Conservation (phyloP, 35 echinoderm and acorn worm species). For the Ptychodera flava region DNA sequence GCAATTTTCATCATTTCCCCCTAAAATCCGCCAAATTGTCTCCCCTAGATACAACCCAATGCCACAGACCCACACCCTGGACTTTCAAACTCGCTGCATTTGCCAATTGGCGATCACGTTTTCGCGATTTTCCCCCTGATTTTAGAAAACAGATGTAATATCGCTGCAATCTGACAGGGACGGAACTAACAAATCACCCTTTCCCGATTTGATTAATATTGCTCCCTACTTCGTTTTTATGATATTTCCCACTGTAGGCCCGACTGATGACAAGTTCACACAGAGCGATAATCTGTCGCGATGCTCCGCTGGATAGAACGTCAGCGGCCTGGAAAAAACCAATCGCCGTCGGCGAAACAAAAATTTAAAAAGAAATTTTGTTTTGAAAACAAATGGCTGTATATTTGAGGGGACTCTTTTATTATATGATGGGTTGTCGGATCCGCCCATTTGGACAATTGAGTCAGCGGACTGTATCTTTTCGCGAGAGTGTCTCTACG, state of each 20-base stretch:
- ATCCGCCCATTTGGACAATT: not conserved
- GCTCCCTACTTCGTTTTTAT: too few species aligned
- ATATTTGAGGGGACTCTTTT: not conserved
- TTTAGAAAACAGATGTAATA: not conserved
- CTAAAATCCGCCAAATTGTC: not conserved
- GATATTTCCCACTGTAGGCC: too few species aligned
- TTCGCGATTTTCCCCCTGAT: too few species aligned
- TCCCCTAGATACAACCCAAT: too few species aligned
- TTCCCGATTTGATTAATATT: too few species aligned
- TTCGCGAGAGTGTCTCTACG: not conserved
- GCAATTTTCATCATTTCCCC: not conserved
- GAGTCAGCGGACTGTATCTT: not conserved
- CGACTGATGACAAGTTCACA: too few species aligned
- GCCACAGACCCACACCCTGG: too few species aligned
- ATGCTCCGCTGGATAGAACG: not conserved
- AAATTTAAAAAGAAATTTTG: not conserved
- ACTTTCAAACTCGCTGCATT: too few species aligned
- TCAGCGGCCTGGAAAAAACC: not conserved
- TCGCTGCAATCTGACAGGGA: not conserved
- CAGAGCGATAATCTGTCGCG: too few species aligned
- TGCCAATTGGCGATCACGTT: too few species aligned
- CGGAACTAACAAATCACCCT: not conserved
- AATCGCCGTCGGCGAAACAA: not conserved
- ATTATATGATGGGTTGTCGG: not conserved
- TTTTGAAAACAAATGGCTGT: not conserved